Evolutionary conservation across 2,113 vertebrate genomes (phyloP), one percentile per base, ranked within the genome.

Genomic region (Porphyrio hochstetteri): DNA sequence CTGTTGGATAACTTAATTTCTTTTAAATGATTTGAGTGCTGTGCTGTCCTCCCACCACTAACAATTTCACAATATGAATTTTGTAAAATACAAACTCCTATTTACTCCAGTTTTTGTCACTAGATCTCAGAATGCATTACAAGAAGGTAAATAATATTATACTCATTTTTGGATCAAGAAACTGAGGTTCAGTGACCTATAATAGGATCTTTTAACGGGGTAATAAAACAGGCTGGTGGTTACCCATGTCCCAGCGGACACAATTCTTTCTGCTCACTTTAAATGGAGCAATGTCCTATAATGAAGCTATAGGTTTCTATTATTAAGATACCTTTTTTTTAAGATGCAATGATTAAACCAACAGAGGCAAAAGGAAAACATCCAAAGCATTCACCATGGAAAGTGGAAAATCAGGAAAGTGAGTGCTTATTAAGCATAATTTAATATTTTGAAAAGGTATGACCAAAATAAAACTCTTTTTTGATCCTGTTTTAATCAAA

Each of bases 41-140:
- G 16, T 27, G 18, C 31, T 64, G 21, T 76, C 15, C n/a, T 46
- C 48, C 67, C 35, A 40, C 29, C 15, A 35, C 27, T 28, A 74
- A 70, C n/a, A n/a, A 44, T 5, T 38, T 27, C 16, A 11, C 56
- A 20, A 19, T 18, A 18, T 0, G 0, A 11, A 38, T 35, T 50
- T 81, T 2, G 16, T 40, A 60, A 84, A 71, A 79, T 56, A 38
- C 76, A 78, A 2, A 2, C 13, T 38, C 35, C 16, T 72, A 21
- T 7, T 56, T 93, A 27, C 33, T 16, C 20, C 4, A 52, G n/a
- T 27, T 92, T 86, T 55, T 19, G 27, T 55, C 27, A 31, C n/a
- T 55, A 46, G 44, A 57, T 50, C 55, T 80, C 55, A 68, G 69
- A 67, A 7, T 24, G 15, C 7, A 28, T 38, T 60, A 29, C 33